Percentiles rank a stretch among this genome's conserved stretches.
These are phyloP conservation scores for Machimus rusticus DNA, from an alignment of 2,888 invertebrate species.

Conservation along the genomic window DNA sequence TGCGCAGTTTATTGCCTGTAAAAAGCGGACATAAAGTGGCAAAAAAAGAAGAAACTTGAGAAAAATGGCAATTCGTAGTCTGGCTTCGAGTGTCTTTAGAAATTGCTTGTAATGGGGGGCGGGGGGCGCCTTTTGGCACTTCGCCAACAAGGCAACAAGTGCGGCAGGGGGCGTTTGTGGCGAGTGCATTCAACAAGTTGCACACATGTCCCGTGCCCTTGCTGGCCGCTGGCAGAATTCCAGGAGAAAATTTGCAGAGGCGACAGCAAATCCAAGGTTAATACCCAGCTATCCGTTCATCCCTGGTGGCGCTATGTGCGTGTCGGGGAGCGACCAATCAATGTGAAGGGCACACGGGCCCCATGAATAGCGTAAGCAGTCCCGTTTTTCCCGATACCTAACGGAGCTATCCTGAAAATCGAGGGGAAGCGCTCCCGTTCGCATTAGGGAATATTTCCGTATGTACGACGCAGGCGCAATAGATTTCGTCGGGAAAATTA, in stretches of 20 bases:
- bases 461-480: not conserved
- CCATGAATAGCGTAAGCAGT: not conserved
- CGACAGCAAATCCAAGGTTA: constrained; percentile 25
- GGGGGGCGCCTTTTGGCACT: not conserved
- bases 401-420: not conserved
- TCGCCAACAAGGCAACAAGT: not conserved
- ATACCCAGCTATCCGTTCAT: constrained; percentile 7
- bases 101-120: not conserved
- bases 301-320: not conserved
- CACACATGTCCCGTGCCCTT: not conserved
- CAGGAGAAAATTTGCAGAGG: constrained; percentile 16
- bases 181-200: constrained; percentile 20
- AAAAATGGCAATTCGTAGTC: not conserved
- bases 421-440: not conserved
- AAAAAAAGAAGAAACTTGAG: not conserved
- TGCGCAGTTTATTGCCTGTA: not conserved
- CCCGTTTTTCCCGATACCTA: not conserved
- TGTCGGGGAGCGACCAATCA: constrained; percentile 9
- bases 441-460: not conserved
- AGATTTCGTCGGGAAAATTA: not conserved
- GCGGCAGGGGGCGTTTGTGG: not conserved
- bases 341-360: not conserved
- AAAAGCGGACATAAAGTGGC: not conserved
- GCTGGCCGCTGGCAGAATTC: constrained; percentile 2
- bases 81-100: not conserved